phyloP scores from a whole-genome alignment of 2,888 invertebrate genomes.

The Lithosia quadra region DNA sequence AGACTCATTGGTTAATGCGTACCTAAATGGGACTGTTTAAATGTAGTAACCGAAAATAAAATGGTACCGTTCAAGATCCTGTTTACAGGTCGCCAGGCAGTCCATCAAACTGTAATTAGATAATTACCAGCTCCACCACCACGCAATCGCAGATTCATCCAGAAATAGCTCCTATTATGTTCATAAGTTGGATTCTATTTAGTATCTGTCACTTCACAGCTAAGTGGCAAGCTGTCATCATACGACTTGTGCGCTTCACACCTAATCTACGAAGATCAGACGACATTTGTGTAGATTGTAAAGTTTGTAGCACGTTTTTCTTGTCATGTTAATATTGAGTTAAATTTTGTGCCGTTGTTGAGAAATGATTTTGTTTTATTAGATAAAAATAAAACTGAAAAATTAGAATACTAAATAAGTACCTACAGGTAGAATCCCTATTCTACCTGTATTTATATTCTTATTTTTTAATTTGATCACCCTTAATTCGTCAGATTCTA shows the following conservation, averaged over 20 bases:
- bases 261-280: constrained; percentile 68
- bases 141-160: constrained; percentile 36
- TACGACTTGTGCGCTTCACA: constrained; percentile 60
- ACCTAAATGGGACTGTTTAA: not conserved
- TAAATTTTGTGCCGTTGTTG: not conserved
- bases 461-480: too few relatives aligned
- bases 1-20: not conserved
- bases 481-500: too few relatives aligned
- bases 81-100: constrained; percentile 8
- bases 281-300: constrained; percentile 47
- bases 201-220: constrained; percentile 56
- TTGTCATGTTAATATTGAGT: constrained; percentile 29
- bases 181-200: constrained; percentile 49
- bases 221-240: constrained; percentile 66
- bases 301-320: constrained; percentile 24
- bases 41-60: not conserved
- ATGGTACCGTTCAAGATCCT: constrained; percentile 7
- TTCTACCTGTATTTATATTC: too few relatives aligned
- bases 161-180: constrained; percentile 45
- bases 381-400: not conserved
- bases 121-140: constrained; percentile 15
- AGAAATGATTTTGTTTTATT: not conserved
- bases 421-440: too few relatives aligned
- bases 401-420: too few relatives aligned
- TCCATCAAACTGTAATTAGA: constrained; percentile 38